Base-by-base conservation (phyloP, 2,888 invertebrate genomes). In the Beris chalybata region DNA sequence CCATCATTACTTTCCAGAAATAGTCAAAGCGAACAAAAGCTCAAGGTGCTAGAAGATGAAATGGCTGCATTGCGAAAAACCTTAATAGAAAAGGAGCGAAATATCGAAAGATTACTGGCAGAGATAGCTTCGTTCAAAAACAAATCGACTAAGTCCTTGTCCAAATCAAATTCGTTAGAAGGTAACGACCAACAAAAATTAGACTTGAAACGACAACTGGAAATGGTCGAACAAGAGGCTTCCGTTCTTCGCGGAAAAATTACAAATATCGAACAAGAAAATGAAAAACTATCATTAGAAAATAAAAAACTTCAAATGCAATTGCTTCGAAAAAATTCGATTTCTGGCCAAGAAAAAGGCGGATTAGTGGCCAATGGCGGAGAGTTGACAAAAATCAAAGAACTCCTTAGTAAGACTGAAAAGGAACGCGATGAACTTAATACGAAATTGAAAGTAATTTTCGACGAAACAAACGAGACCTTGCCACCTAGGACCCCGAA, bases 1-100 rank as follows among this genome's bases (percentile, higher is more conserved):
- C 69, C 69, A 61, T 78, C 66, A 69, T 4, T 72, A 66, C 61
- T 72, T 29, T 73, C 73, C 9, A 73, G 74, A 52, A 72, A 75
- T 0, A 11, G 13, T 4, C 57, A 48, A 43, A 69, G 65, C 32
- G 77, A 79, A 13, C 77, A 78, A 65, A 77, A 76, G 57, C 70
- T 78, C 0, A 77, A 89, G 85, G 83, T 85, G 9, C 78, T 90
- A 54, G 89, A 88, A 79, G 89, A 89, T 74, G 92, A 93, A 80
- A 85, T 90, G 64, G 86, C 85, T 63, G 89, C 89, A 72, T 79
- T 92, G 32, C 83, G 89, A 69, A 89, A 89, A 76, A 89, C 90
- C 75, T 78, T 93, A 1, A 88, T 89, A 64, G 92, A 93, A 78
- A 93, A 92, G 77, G 93, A 94, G 79, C 84, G 90, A 72, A 89